A percentile compares a stretch with the other conserved stretches of the same genome.
phyloP scores from a whole-genome alignment of 2,888 invertebrate species.

The Ormyrus nitidulus region DNA sequence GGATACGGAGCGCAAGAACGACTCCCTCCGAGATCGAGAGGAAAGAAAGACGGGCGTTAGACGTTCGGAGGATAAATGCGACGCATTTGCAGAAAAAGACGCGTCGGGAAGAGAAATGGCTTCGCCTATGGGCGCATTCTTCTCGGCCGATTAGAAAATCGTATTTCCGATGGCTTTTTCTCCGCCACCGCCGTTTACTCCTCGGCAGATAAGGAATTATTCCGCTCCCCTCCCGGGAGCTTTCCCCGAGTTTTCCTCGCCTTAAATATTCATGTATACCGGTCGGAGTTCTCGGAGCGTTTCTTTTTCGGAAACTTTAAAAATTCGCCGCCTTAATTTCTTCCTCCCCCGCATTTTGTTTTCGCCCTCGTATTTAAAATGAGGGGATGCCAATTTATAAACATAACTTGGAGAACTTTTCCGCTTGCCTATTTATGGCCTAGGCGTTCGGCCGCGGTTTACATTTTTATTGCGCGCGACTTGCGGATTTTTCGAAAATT shows the following conservation, averaged over 20 bases:
- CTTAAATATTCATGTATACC: conserved; percentile 36
- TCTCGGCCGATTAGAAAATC: conserved; percentile 54
- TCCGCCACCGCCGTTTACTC: conserved; percentile 1
- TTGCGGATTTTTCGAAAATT: no score
- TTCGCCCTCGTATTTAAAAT: conserved; percentile 3
- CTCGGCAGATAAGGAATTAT: conserved; percentile 36
- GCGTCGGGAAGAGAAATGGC: conserved; percentile 47
- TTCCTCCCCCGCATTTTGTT: neutral
- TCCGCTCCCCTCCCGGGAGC: neutral
- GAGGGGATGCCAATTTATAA: conserved; percentile 21
- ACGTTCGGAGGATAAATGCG: conserved; percentile 48
- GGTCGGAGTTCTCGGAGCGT: neutral
- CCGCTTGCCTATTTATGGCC: no score
- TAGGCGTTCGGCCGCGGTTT: no score
- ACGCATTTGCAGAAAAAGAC: conserved; percentile 35
- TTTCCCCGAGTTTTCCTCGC: neutral
- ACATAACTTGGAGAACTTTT: conserved; percentile 10
- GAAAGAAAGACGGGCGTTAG: conserved; percentile 7
- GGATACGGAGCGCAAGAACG: conserved; percentile 12
- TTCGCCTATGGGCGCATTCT: conserved; percentile 40
- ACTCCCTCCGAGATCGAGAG: neutral
- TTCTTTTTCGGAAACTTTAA: conserved; percentile 49
- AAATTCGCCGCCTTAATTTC: neutral
- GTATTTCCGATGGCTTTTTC: conserved; percentile 47
- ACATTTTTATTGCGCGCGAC: no score